A percentile compares a stretch with the other conserved stretches of the same genome.
Conservation (phyloP, 2,888 invertebrate species). For the Ptychoptera albimana region DNA sequence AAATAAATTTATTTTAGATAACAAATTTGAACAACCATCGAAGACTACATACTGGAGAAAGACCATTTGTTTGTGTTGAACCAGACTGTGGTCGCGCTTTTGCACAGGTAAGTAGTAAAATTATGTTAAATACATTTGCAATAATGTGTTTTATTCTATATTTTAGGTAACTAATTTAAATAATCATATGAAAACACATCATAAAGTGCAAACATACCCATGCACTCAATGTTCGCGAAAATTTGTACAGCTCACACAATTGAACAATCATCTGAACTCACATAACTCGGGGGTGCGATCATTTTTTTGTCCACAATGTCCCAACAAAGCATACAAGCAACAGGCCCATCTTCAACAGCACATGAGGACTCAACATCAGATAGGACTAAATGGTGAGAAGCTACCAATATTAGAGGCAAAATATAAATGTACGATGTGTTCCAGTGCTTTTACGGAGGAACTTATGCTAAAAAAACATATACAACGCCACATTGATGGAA, state of each 20-base stretch:
- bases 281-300: conserved; percentile 28
- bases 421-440: conserved; percentile 30
- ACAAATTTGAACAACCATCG: conserved; percentile 32
- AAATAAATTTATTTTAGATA: conserved; percentile 16
- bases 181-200: conserved; percentile 33
- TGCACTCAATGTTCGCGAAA: conserved; percentile 32
- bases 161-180: conserved; percentile 29
- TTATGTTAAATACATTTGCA: neutral
- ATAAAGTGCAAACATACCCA: conserved; percentile 31
- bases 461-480: conserved; percentile 29
- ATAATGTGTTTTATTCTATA: neutral
- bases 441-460: conserved; percentile 30
- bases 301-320: conserved; percentile 30
- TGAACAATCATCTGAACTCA: conserved; percentile 30
- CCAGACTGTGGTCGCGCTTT: conserved; percentile 30
- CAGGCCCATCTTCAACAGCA: conserved; percentile 30
- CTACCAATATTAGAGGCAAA: conserved; percentile 22
- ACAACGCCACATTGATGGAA: conserved; percentile 30
- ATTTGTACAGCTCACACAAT: conserved; percentile 31
- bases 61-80: conserved; percentile 31
- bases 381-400: no score
- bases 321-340: conserved; percentile 30
- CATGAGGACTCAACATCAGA: conserved; percentile 28
- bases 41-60: conserved; percentile 29
- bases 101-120: conserved; percentile 22